Evolutionary conservation across 2,888 invertebrate species (phyloP), one percentile per base, ranked within the genome.

Genomic region (Tanytarsus gracilentus): DNA sequence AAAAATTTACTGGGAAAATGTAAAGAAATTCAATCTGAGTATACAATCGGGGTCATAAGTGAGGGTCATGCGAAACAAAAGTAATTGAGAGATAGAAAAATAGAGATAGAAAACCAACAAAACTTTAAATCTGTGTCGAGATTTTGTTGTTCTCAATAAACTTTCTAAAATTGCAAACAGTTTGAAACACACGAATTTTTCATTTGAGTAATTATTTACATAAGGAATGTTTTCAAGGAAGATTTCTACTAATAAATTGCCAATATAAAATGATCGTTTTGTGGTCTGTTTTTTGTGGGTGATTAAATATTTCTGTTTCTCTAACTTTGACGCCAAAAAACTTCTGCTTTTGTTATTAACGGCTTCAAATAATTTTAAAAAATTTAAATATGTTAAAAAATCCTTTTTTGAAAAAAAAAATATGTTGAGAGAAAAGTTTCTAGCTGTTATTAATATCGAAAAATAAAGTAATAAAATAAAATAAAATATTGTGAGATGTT

Each of bases 41-140:
- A 44, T 18, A 6, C 18, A 23, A 18, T 8, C 3, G 11, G 33
- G 33, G 33, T 2, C n/a, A 2, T 18, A n/a, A 7, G 9, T n/a
- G n/a, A n/a, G 18, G n/a, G 7, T 5, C 58, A 58, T 58, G 58
- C 58, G 58, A 58, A 58, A 58, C 40, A 58, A 58, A 58, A 58
- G 44, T 39, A 25, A 11, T 48, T 48, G 25, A 27, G 27, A 58
- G n/a, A n/a, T n/a, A n/a, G n/a, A n/a, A n/a, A n/a, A n/a, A n/a
- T n/a, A n/a, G n/a, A n/a, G n/a, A n/a, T n/a, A n/a, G n/a, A n/a
- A n/a, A n/a, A n/a, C n/a, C n/a, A n/a, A n/a, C n/a, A n/a, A n/a
- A n/a, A n/a, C n/a, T n/a, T n/a, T n/a, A n/a, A n/a, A n/a, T n/a
- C n/a, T n/a, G n/a, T n/a, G n/a, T 30, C 9, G 30, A 30, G 30